Percentiles rank a stretch among this genome's conserved stretches.
Conservation (phyloP, 2,888 invertebrate genomes). For the Athrips mouffetella region DNA sequence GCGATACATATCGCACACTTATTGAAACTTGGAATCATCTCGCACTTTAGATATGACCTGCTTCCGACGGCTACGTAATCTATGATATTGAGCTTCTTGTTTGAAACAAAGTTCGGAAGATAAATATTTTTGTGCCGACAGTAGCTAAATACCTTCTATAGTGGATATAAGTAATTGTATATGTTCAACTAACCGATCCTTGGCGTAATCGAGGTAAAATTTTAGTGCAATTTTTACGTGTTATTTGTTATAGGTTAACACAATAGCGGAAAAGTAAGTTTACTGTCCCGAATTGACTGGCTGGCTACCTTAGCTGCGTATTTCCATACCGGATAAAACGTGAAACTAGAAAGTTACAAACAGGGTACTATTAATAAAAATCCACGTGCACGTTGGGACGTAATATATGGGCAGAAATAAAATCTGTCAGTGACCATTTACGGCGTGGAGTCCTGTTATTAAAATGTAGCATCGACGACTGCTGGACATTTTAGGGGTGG, state of each 20-base stretch:
- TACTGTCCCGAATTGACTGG: too few relatives aligned
- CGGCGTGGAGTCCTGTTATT: slow-evolving; percentile 67
- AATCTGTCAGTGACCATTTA: slow-evolving; percentile 74
- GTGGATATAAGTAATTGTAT: too few relatives aligned
- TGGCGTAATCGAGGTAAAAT: too few relatives aligned
- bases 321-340: too few relatives aligned
- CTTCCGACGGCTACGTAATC: slow-evolving; percentile 21
- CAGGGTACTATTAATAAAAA: slow-evolving; percentile 48
- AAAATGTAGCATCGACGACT: slow-evolving; percentile 62
- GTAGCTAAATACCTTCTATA: too few relatives aligned
- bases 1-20: slow-evolving; percentile 52
- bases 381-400: slow-evolving; percentile 50
- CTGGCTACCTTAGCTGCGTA: too few relatives aligned
- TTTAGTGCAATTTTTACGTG: too few relatives aligned
- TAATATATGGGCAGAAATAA: slow-evolving; percentile 72
- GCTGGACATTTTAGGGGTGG: slow-evolving; percentile 26
- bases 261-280: too few relatives aligned
- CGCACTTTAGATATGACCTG: slow-evolving; percentile 24
- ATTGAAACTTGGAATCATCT: slow-evolving; percentile 47
- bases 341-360: not conserved
- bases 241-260: too few relatives aligned
- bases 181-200: too few relatives aligned
- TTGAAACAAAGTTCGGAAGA: not conserved
- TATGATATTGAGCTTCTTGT: slow-evolving; percentile 8
- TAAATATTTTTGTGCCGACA: not conserved